Percentiles rank a stretch among this genome's conserved stretches.
Conservation (phyloP, 2,888 invertebrate species). For the Taphrorychus bicolor region DNA sequence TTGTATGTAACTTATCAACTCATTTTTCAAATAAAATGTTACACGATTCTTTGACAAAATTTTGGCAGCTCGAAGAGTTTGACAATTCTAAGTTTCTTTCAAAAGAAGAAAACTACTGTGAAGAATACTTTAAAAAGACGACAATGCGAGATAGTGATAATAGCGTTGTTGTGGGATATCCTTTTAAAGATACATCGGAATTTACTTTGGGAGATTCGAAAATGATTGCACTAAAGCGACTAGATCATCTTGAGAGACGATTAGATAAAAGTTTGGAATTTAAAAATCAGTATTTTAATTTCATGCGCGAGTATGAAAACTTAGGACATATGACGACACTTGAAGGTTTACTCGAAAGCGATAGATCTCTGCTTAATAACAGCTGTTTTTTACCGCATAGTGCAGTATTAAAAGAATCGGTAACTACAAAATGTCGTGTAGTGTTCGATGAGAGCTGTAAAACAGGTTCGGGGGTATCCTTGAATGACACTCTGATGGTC, state of each 20-base stretch:
- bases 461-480: neutral
- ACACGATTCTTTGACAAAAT: slow-evolving; percentile 14
- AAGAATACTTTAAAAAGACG: slow-evolving; percentile 3
- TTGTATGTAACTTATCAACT: slow-evolving; percentile 11
- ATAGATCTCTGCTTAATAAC: neutral
- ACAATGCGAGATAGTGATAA: neutral
- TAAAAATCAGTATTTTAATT: slow-evolving; percentile 31
- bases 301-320: slow-evolving; percentile 27
- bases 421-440: slow-evolving; percentile 24
- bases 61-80: slow-evolving; percentile 11
- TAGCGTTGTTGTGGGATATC: slow-evolving; percentile 2
- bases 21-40: slow-evolving; percentile 2
- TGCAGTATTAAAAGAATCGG: slow-evolving; percentile 19
- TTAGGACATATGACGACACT: slow-evolving; percentile 37
- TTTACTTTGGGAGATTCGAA: slow-evolving; percentile 25
- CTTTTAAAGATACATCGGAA: no score
- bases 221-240: slow-evolving; percentile 16
- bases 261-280: slow-evolving; percentile 21
- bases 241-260: slow-evolving; percentile 21
- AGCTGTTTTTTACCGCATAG: slow-evolving; percentile 15
- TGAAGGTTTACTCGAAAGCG: neutral
- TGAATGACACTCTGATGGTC: neutral
- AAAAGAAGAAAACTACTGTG: neutral
- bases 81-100: neutral
- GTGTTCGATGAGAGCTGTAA: slow-evolving; percentile 16